Evolutionary conservation across 1,140 invertebrate species (phyloP), one percentile per base, ranked within the genome.

Genomic region (Zaprionus capensis): DNA sequence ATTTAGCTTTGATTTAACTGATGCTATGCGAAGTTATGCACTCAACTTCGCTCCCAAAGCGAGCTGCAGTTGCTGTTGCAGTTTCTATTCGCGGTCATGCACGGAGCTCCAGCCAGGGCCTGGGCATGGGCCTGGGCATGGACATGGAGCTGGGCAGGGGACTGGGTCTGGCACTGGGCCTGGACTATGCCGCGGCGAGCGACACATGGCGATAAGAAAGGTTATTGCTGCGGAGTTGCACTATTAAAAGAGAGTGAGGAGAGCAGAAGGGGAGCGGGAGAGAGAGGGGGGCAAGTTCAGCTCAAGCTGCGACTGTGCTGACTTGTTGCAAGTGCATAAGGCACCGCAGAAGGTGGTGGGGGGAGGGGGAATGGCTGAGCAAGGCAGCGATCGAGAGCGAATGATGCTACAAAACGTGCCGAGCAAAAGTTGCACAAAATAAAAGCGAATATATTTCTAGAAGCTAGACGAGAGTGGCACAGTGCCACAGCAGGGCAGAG

Each of bases 1-100:
- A 87, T 81, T 84, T 81, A 64, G 78, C 81, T 88, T 73, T 83
- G 84, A 87, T 87, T 84, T 87, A 87, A 87, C 84, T 87, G 84
- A 87, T 88, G 84, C 78, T 87, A 87, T 87, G 84, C 44, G 84
- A 61, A 88, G 81, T 83, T 87, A 87, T 87, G 84, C 85, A 64
- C 79, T 53, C 53, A 63, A 64, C 44, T 58, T 31, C 20, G 24
- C 55, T 36, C 36, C 53, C 24, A 28, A 38, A 34, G 17, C 55
- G 17, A 11, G 38, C 15, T 14, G 28, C 5, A 36, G 31, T 22
- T 20, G 24, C 36, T 34, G 51, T 46, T 24, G 24, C 57, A 75
- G 36, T 26, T 15, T 31, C 56, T 55, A 49, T 55, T 41, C 58
- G 46, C 64, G 58, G 57, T 69, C 65, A 67, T 67, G 70, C 66